Evolutionary conservation across 35 echinoderm and acorn worm species (phyloP).

Genomic region (Heliocidaris erythrogramma): DNA sequence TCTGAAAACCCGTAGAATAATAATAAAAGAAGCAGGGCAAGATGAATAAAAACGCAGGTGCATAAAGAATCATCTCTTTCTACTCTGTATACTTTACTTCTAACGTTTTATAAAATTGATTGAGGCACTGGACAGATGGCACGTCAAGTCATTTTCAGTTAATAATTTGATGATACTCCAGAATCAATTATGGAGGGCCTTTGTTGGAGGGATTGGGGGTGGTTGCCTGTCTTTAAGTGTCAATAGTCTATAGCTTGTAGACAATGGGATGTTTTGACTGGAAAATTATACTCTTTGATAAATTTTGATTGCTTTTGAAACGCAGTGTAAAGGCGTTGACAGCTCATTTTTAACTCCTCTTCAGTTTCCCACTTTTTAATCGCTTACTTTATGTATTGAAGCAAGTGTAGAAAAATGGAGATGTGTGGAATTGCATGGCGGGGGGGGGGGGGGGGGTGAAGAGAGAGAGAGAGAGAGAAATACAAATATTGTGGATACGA

Average conservation of each 20-base stretch:
- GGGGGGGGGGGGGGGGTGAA: no score
- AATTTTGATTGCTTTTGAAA: background rate
- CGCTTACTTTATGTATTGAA: background rate
- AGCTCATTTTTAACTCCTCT: background rate
- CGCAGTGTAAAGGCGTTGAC: background rate
- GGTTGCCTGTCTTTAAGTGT: background rate
- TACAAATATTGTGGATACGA: no score
- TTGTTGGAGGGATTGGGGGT: background rate
- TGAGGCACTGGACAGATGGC: background rate
- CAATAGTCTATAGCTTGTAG: background rate
- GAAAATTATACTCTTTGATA: background rate
- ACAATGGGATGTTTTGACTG: background rate
- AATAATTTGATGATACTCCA: background rate
- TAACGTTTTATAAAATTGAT: background rate
- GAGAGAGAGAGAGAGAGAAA: no score
- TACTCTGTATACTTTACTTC: background rate
- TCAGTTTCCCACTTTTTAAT: background rate
- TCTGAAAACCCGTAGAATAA: background rate
- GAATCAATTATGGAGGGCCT: background rate
- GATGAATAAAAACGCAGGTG: background rate
- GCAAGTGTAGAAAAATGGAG: background rate
- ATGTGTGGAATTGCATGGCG: no score
- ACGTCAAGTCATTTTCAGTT: background rate
- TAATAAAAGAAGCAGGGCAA: background rate
- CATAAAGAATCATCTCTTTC: background rate